Percentiles rank a stretch among this genome's conserved stretches.
Conservation (phyloP, 2,888 invertebrate species). For the Eueremaeus valkanovi region DNA sequence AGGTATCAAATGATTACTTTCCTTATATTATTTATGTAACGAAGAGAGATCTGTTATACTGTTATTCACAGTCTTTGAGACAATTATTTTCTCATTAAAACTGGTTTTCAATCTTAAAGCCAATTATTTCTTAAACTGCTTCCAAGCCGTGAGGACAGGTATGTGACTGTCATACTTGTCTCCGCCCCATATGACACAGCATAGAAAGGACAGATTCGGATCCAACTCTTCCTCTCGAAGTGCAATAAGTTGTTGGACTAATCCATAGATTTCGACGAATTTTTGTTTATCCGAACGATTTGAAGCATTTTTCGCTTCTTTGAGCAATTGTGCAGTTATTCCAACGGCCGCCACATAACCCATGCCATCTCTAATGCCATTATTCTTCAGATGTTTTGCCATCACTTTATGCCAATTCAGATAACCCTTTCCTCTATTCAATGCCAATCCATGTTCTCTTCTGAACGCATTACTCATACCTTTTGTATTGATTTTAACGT, state of each 20-base stretch:
- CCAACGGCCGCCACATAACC: not conserved
- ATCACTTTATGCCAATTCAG: conserved; percentile 1
- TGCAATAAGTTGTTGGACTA: not conserved
- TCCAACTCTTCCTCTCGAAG: not conserved
- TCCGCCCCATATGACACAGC: not conserved
- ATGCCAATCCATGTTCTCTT: not conserved
- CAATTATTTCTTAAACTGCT: not conserved
- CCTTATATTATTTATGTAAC: too few species aligned
- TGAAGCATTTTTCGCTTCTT: not conserved
- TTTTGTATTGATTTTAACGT: not conserved
- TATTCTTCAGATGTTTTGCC: not conserved
- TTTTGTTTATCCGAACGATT: not conserved
- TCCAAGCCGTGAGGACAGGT: not conserved
- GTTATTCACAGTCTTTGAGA: too few species aligned
- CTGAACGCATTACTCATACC: not conserved
- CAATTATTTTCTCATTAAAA: too few species aligned
- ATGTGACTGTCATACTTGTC: not conserved
- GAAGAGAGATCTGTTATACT: too few species aligned
- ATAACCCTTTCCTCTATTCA: not conserved
- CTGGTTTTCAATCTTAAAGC: too few species aligned
- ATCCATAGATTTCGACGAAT: not conserved
- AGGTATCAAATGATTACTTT: too few species aligned
- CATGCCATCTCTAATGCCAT: not conserved
- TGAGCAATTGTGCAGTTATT: not conserved
- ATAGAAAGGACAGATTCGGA: not conserved